These are phyloP conservation scores for Hyppa rectilinea DNA, from an alignment of 2,888 invertebrate genomes.

Conservation along the genomic window DNA sequence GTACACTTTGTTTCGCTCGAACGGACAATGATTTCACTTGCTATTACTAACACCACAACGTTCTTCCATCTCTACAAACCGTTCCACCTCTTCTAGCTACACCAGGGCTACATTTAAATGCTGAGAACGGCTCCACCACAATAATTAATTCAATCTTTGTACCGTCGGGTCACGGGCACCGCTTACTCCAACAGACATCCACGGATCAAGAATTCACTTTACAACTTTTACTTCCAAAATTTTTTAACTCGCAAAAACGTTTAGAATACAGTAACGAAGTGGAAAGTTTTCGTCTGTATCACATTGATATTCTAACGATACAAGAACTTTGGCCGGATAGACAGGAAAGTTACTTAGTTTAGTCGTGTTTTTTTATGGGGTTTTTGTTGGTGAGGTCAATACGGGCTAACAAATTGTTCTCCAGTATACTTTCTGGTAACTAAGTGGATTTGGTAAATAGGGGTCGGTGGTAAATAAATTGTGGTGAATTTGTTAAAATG, in stretches of 20 bases:
- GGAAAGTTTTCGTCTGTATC: slow-evolving; percentile 56
- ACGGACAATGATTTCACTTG: neutral
- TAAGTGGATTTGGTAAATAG: slow-evolving; percentile 35
- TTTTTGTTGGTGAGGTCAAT: slow-evolving; percentile 51
- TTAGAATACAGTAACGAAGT: slow-evolving; percentile 64
- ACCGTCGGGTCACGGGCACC: slow-evolving; percentile 33
- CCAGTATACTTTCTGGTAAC: slow-evolving; percentile 33
- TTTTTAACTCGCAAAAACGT: slow-evolving; percentile 63
- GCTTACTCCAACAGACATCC: slow-evolving; percentile 45
- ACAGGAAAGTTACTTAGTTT: slow-evolving; percentile 48
- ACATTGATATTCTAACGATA: slow-evolving; percentile 70
- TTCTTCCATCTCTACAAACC: neutral
- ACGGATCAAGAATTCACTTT: slow-evolving; percentile 65
- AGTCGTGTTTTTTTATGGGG: slow-evolving; percentile 48
- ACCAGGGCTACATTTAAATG: slow-evolving; percentile 50
- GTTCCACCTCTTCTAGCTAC: slow-evolving; percentile 1
- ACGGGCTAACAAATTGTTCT: slow-evolving; percentile 41
- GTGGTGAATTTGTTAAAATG: neutral
- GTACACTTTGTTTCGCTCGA: neutral
- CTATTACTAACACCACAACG: slow-evolving; percentile 10
- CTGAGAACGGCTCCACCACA: slow-evolving; percentile 33
- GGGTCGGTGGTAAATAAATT: slow-evolving; percentile 33
- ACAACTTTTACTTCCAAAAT: slow-evolving; percentile 58
- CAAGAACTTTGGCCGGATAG: slow-evolving; percentile 59
- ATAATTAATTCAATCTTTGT: slow-evolving; percentile 64